Evolutionary conservation across 2,113 vertebrate genomes (phyloP).

Genomic region (Tapirus terrestris): DNA sequence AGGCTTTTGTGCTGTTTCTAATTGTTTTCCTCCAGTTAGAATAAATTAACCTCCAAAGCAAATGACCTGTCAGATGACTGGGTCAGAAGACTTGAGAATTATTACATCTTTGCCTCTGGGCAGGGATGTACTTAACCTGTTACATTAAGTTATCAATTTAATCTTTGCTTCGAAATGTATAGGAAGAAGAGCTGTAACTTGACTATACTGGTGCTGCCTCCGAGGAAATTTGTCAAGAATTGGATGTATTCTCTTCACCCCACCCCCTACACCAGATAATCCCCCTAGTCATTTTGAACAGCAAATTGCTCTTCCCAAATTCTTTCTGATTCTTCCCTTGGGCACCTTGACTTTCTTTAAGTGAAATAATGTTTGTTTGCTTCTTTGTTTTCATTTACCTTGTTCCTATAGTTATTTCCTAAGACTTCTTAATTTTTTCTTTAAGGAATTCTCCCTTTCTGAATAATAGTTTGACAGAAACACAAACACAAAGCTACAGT

Average conservation of each 20-base stretch:
- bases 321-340: neutral
- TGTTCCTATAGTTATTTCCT: neutral
- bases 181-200: neutral
- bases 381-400: neutral
- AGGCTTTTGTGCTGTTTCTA: neutral
- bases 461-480: neutral
- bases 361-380: neutral
- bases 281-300: neutral
- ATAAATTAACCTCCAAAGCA: slow-evolving; percentile 5
- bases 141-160: slow-evolving; percentile 1
- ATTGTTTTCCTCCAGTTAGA: neutral
- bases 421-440: neutral
- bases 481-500: neutral
- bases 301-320: neutral
- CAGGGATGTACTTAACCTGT: neutral
- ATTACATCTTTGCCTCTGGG: neutral
- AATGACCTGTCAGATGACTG: neutral
- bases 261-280: neutral
- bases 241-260: neutral
- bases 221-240: neutral
- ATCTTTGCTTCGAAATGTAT: neutral
- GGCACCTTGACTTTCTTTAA: neutral
- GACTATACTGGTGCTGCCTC: neutral
- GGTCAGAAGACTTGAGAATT: neutral
- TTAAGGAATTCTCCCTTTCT: neutral